Evolutionary conservation across 2,888 invertebrate species (phyloP).

Genomic region (Lasioglossum pauxillum): DNA sequence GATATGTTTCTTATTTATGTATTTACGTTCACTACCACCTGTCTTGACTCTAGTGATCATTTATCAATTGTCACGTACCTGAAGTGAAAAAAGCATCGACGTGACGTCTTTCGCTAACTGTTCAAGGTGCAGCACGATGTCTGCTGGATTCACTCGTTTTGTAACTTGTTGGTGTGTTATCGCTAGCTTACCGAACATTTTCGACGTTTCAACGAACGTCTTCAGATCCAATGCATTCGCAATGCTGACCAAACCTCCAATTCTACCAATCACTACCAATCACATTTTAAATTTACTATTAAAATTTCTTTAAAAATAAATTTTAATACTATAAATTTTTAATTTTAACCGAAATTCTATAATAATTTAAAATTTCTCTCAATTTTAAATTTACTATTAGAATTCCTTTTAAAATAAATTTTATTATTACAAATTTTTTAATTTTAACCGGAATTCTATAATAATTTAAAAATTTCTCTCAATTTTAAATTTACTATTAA

Average conservation of each 20-base stretch:
- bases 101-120: conserved; percentile 62
- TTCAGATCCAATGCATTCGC: conserved; percentile 76
- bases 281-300: too few species aligned
- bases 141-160: conserved; percentile 52
- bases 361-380: too few species aligned
- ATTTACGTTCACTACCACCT: neutral
- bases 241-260: conserved; percentile 74
- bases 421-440: too few species aligned
- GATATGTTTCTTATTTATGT: neutral
- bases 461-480: too few species aligned
- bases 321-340: too few species aligned
- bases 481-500: too few species aligned
- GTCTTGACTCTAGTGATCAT: neutral
- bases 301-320: too few species aligned
- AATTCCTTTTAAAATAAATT: too few species aligned
- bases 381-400: too few species aligned
- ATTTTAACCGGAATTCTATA: too few species aligned
- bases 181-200: conserved; percentile 77
- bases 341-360: too few species aligned
- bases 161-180: conserved; percentile 60
- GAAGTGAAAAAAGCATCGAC: conserved; percentile 54
- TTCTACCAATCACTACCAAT: conserved; percentile 73
- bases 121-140: conserved; percentile 66
- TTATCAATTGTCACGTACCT: conserved; percentile 57
- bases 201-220: conserved; percentile 77